Percentiles rank a stretch among this genome's conserved stretches.
These are phyloP conservation scores for Tetragonula carbonaria DNA, from an alignment of 2,888 invertebrate genomes.

Conservation along the genomic window DNA sequence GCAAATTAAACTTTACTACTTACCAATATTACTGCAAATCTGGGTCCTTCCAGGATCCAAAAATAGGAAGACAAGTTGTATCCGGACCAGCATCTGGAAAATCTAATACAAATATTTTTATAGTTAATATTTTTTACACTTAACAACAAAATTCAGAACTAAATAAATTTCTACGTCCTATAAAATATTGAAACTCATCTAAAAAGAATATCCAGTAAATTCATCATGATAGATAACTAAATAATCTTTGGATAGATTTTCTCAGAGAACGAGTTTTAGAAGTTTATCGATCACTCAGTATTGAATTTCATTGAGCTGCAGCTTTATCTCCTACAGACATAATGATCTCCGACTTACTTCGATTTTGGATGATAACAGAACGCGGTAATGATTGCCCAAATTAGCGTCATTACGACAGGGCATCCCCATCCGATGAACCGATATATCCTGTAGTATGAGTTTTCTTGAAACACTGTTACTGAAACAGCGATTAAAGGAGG, in stretches of 20 bases:
- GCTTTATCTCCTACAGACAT: neutral
- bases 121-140: neutral
- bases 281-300: neutral
- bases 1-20: slow-evolving; percentile 74
- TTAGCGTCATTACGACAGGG: slow-evolving; percentile 88
- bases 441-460: slow-evolving; percentile 87
- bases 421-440: slow-evolving; percentile 90
- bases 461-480: slow-evolving; percentile 89
- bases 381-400: slow-evolving; percentile 89
- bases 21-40: slow-evolving; percentile 92
- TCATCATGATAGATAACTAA: neutral
- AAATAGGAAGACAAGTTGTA: slow-evolving; percentile 92
- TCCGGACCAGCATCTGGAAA: slow-evolving; percentile 91
- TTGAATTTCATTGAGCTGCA: neutral
- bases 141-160: neutral
- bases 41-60: slow-evolving; percentile 96
- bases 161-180: neutral
- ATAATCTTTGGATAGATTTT: neutral
- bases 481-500: slow-evolving; percentile 8
- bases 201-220: neutral
- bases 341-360: slow-evolving; percentile 77
- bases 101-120: slow-evolving; percentile 39
- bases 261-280: neutral
- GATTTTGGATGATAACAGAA: slow-evolving; percentile 84
- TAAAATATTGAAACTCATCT: too few relatives aligned